These are phyloP conservation scores for Pristionchus exspectatus DNA, from an alignment of 2,888 invertebrate species.

Conservation along the genomic window DNA sequence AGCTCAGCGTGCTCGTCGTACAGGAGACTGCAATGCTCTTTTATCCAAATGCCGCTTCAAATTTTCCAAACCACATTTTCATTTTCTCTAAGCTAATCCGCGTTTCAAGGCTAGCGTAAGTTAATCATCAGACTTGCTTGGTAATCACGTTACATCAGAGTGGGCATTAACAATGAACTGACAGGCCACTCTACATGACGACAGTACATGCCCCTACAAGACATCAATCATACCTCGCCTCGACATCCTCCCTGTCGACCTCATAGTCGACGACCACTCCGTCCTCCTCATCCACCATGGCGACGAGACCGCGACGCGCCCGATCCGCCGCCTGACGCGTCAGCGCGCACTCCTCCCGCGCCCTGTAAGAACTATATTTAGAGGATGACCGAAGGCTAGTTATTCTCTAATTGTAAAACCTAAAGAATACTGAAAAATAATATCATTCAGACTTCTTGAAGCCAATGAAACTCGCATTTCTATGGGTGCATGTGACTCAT, in stretches of 20 bases:
- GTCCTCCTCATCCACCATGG: background rate
- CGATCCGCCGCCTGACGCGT: slow-evolving; percentile 32
- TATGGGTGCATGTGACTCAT: no score
- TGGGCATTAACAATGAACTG: no score
- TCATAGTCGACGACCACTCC: slow-evolving; percentile 26
- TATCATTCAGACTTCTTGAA: no score
- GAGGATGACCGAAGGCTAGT: no score
- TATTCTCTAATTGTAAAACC: background rate
- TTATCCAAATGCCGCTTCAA: no score
- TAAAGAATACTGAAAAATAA: no score
- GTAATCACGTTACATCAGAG: no score
- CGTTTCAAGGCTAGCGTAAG: background rate
- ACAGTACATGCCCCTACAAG: no score
- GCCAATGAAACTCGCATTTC: no score
- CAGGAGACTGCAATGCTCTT: background rate
- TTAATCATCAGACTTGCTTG: no score
- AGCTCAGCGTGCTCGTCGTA: background rate
- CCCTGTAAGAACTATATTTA: background rate
- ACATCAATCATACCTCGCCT: background rate
- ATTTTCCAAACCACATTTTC: no score
- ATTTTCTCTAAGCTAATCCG: background rate
- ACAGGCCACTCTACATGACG: background rate
- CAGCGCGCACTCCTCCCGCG: background rate
- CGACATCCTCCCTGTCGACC: slow-evolving; percentile 17
- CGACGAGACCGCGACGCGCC: slow-evolving; percentile 6